phyloP scores from a whole-genome alignment of 2,113 vertebrate species.

The Nicator chloris region DNA sequence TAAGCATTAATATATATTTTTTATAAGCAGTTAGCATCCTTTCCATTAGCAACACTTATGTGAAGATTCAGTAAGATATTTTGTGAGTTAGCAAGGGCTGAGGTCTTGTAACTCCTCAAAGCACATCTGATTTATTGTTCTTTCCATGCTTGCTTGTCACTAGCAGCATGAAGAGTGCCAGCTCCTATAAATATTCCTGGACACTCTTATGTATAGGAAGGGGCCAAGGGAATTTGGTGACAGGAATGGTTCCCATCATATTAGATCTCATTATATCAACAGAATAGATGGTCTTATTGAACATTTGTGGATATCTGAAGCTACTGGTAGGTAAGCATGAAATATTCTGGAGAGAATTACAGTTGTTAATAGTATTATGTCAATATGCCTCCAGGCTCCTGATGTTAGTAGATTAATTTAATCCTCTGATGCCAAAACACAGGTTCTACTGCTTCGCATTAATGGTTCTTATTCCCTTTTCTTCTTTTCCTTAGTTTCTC shows the following conservation, averaged over 20 bases:
- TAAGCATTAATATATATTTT: not conserved
- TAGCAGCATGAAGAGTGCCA: not conserved
- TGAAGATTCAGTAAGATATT: not conserved
- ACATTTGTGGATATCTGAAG: not conserved
- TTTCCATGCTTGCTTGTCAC: not conserved
- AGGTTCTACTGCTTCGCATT: not conserved
- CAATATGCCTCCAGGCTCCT: not conserved
- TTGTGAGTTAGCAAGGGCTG: not conserved
- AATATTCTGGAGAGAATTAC: not conserved
- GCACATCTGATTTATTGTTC: not conserved
- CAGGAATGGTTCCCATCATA: not conserved
- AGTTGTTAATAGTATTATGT: not conserved
- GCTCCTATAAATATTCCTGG: not conserved
- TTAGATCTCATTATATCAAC: not conserved
- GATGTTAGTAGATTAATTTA: not conserved
- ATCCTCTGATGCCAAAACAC: not conserved
- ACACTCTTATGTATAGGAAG: not conserved
- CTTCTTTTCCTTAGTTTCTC: not conserved
- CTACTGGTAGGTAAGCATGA: not conserved
- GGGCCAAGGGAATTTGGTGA: not conserved
- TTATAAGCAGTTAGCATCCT: not conserved
- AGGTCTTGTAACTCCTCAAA: not conserved
- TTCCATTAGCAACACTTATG: not conserved
- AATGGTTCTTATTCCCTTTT: not conserved
- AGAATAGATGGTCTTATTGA: not conserved